phyloP scores from a whole-genome alignment of 2,113 vertebrate species.

The Athene cunicularia region DNA sequence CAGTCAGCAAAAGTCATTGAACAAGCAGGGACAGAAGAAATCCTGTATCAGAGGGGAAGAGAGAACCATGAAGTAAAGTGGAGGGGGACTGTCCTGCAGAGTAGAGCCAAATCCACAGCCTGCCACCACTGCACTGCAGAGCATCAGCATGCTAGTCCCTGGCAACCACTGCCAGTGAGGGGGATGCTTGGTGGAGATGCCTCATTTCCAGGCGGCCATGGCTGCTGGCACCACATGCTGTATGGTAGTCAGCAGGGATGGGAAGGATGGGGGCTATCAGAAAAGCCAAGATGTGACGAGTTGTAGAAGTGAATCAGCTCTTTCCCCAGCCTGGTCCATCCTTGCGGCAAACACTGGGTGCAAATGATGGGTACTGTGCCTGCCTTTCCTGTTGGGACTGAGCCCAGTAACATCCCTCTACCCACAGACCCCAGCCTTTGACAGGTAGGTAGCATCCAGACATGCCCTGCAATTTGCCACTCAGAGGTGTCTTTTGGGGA shows the following conservation, averaged over 20 bases:
- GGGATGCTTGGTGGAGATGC: background rate
- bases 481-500: background rate
- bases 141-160: background rate
- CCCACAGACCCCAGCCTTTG: background rate
- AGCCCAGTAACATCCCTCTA: background rate
- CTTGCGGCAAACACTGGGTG: accelerated
- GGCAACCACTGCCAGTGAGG: background rate
- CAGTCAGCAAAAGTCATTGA: background rate
- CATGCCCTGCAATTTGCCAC: background rate
- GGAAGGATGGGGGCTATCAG: accelerated
- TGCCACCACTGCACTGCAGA: accelerated
- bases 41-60: background rate
- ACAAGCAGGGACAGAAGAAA: background rate
- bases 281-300: background rate
- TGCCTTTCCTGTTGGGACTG: background rate
- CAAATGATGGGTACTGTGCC: background rate
- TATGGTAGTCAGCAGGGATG: background rate
- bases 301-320: background rate
- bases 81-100: background rate
- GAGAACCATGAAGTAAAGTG: background rate
- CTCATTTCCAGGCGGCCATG: background rate
- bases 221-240: background rate
- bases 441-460: background rate
- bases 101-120: background rate
- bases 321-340: background rate